phyloP scores from a whole-genome alignment of 1,140 invertebrate species.

The Batillaria attramentaria region DNA sequence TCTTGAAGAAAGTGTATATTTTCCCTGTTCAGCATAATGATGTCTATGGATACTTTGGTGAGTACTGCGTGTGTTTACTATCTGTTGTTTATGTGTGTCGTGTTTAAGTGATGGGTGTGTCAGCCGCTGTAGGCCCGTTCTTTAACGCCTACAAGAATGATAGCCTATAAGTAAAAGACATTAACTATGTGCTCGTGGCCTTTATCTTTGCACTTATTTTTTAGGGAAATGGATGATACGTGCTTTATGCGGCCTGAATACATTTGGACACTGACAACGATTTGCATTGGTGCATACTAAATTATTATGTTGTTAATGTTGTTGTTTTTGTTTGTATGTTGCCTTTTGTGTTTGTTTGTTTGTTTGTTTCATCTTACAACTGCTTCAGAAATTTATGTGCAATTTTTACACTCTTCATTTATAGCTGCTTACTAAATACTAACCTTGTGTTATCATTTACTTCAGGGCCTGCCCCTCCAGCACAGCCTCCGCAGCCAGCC shows the following conservation, averaged over 20 bases:
- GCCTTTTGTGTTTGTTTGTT: too few relatives aligned
- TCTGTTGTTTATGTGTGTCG: background rate
- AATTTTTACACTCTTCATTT: too few relatives aligned
- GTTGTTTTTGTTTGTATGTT: too few relatives aligned
- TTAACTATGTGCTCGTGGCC: background rate
- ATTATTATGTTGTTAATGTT: too few relatives aligned
- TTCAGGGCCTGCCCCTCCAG: background rate
- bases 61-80: background rate
- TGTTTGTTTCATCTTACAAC: background rate
- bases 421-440: background rate
- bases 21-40: background rate
- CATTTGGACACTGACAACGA: too few relatives aligned
- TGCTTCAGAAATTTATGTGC: background rate
- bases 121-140: background rate
- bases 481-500: background rate
- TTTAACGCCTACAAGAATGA: background rate
- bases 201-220: background rate
- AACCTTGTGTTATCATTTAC: background rate
- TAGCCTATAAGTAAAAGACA: background rate
- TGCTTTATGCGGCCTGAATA: too few relatives aligned
- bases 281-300: too few relatives aligned
- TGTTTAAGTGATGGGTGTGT: background rate
- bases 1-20: too few relatives aligned
- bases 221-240: too few relatives aligned
- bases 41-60: slow-evolving; percentile 14